Evolutionary conservation across 2,113 vertebrate genomes (phyloP).

Genomic region (Apaloderma vittatum): DNA sequence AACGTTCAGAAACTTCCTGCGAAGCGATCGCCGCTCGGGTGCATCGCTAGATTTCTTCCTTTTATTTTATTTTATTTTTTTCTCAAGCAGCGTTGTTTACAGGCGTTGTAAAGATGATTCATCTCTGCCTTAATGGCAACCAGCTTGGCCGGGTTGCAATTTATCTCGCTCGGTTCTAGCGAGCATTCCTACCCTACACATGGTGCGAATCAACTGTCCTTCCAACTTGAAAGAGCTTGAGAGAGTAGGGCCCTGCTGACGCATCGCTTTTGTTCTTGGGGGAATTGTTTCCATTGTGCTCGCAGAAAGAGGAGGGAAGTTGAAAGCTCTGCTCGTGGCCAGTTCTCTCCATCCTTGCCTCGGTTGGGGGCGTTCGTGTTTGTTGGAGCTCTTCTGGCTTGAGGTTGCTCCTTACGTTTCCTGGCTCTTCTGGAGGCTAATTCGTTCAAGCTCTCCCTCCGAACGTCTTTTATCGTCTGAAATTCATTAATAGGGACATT

Average conservation of each 20-base stretch:
- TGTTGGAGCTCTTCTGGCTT: not conserved
- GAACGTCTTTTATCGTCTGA: not conserved
- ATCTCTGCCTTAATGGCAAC: conserved; percentile 66
- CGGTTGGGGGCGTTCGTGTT: conserved; percentile 41
- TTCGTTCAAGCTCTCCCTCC: conserved; percentile 9
- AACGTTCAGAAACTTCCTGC: not conserved
- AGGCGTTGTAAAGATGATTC: conserved; percentile 66
- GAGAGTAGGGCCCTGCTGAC: conserved; percentile 61
- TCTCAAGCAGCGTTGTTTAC: conserved; percentile 53
- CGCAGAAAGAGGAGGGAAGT: conserved; percentile 38
- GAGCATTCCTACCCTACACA: conserved; percentile 75
- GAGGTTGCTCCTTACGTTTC: conserved; percentile 12
- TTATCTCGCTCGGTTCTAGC: conserved; percentile 60
- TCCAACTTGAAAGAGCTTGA: conserved; percentile 72
- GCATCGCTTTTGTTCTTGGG: conserved; percentile 73
- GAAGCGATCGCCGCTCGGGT: not conserved
- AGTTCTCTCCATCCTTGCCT: conserved; percentile 37
- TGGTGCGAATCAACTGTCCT: conserved; percentile 83
- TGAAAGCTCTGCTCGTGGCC: conserved; percentile 56
- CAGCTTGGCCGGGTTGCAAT: conserved; percentile 67
- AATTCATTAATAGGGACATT: not conserved
- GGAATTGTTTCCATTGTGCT: conserved; percentile 78
- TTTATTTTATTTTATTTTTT: not conserved
- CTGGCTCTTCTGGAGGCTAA: not conserved
- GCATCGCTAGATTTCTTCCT: not conserved